Evolutionary conservation across 2,797 vertebrate species (phyloP), one percentile per base, ranked within the genome.

Genomic region (Xerus rutilus): DNA sequence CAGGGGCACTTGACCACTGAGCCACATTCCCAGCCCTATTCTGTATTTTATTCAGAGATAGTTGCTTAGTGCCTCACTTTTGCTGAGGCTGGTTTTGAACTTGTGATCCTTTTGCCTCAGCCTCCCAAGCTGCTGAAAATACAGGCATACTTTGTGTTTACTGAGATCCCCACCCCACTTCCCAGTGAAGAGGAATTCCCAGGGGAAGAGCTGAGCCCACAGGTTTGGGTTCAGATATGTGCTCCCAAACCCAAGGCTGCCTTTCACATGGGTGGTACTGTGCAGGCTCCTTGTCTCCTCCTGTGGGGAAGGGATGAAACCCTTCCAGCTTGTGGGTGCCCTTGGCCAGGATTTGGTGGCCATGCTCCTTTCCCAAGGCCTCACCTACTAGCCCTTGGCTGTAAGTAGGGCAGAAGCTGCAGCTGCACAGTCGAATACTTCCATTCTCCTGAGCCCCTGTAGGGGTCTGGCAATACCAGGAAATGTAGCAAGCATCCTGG

Each of bases 401-500:
- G 2, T 1, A 7, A 17, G 35, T 39, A 59, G 9, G 28, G n/a
- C 72, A 52, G 39, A 17, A 17, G 43, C 39, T 25, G 18, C 13
- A 14, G 57, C 28, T 35, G 43, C 70, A 73, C 21, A 52, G 65
- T 17, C 0, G 35, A 69, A n/a, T 43, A 17, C 6, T 11, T 8
- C 10, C 1, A 4, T 3, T 54, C 17, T 73, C n/a, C 30, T 28
- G 8, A 0, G 64, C 15, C 23, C 21, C 43, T 2, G 3, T 4
- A 23, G 72, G 14, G 14, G 2, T 5, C 9, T n/a, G 0, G 1
- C n/a, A 13, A 0, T 3, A 0, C 4, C 25, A 77, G 47, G 91
- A 83, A 76, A 67, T 11, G 39, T 18, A n/a, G 25, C 49, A 64
- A 25, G n/a, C 7, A 1, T 43, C 18, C 57, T 17, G 30, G 57